Evolutionary conservation across 2,888 invertebrate species (phyloP).

Genomic region (Serrognathus titanus): DNA sequence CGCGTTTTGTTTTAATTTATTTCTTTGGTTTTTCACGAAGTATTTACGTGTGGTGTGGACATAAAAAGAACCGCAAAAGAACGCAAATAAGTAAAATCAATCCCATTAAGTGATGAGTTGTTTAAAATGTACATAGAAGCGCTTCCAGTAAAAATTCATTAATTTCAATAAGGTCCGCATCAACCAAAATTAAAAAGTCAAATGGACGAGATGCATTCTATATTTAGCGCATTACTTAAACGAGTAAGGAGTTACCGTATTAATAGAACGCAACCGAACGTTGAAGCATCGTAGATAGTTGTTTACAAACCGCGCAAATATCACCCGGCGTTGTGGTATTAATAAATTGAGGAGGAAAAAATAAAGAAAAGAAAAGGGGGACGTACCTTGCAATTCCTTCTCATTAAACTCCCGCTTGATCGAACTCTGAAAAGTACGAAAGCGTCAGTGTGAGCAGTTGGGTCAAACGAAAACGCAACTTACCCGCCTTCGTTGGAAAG

Average conservation of each 20-base stretch:
- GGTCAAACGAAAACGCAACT: slow-evolving; percentile 1
- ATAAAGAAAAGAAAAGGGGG: background rate
- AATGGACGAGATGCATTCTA: slow-evolving; percentile 8
- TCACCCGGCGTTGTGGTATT: too few relatives aligned
- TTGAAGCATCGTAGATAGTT: too few relatives aligned
- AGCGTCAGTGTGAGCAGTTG: background rate
- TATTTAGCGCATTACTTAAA: slow-evolving; percentile 13
- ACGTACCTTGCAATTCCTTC: slow-evolving; percentile 44
- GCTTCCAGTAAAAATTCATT: background rate
- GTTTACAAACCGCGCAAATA: too few relatives aligned
- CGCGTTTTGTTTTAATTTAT: too few relatives aligned
- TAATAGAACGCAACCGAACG: slow-evolving; percentile 6
- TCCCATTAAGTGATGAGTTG: too few relatives aligned
- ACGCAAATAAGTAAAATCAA: too few relatives aligned
- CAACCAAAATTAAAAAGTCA: background rate
- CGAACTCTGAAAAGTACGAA: slow-evolving; percentile 34
- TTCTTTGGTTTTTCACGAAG: too few relatives aligned
- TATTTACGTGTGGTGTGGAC: too few relatives aligned
- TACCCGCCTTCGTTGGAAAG: slow-evolving; percentile 17
- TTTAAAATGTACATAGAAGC: too few relatives aligned
- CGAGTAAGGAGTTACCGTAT: slow-evolving; percentile 13
- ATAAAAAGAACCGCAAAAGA: too few relatives aligned
- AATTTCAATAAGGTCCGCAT: background rate
- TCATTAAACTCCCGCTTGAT: slow-evolving; percentile 50
- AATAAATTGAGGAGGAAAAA: too few relatives aligned